A percentile compares a stretch with the other conserved stretches of the same genome.
phyloP scores from a whole-genome alignment of 2,797 vertebrate species.

The Chanos chanos region DNA sequence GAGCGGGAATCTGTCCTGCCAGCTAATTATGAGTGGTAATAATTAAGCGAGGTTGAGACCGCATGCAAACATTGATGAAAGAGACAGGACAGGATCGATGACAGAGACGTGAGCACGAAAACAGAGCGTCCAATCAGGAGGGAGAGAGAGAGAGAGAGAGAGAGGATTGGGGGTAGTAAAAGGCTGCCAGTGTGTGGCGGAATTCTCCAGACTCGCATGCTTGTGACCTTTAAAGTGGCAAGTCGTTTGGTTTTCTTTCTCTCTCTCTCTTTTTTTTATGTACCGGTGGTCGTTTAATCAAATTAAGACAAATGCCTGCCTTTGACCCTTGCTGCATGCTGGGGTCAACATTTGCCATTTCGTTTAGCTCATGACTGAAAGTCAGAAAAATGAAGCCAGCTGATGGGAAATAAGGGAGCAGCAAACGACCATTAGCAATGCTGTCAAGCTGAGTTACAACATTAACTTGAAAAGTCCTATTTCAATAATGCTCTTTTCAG shows the following conservation, averaged over 20 bases:
- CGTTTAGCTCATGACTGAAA: conserved; percentile 19
- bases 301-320: conserved; percentile 26
- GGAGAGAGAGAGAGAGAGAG: background rate
- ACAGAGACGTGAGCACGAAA: background rate
- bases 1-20: conserved; percentile 43
- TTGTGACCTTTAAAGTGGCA: conserved; percentile 36
- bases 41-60: conserved; percentile 41
- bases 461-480: no score
- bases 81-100: conserved; percentile 10
- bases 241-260: conserved; percentile 23
- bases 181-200: background rate
- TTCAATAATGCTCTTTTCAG: no score
- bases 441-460: no score
- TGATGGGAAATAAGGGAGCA: conserved; percentile 1
- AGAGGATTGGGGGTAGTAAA: no score
- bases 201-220: conserved; percentile 10
- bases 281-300: conserved; percentile 36
- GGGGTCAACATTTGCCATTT: conserved; percentile 34
- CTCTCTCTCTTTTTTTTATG: conserved; percentile 33
- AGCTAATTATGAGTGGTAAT: conserved; percentile 50
- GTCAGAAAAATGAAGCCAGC: conserved; percentile 15
- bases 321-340: conserved; percentile 14
- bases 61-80: background rate
- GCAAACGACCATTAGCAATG: no score
- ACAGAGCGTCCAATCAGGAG: background rate